phyloP scores from a whole-genome alignment of 2,888 invertebrate species.

The Acanthococcus lagerstroemiae region DNA sequence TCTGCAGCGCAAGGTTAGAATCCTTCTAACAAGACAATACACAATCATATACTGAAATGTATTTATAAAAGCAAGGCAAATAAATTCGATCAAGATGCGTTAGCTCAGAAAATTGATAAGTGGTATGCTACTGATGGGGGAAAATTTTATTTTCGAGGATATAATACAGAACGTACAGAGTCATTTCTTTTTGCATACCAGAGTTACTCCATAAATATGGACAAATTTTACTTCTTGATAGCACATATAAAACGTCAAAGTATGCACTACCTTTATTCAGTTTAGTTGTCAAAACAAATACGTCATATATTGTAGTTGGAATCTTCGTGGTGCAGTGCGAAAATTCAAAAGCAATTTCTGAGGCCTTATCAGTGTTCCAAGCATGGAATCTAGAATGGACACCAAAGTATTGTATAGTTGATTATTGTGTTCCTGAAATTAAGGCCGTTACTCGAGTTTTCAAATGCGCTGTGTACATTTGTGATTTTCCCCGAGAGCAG shows the following conservation, averaged over 20 bases:
- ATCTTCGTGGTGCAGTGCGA: neutral
- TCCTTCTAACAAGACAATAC: neutral
- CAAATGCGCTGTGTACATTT: neutral
- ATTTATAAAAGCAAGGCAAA: neutral
- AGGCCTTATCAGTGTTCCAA: neutral
- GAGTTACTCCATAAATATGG: neutral
- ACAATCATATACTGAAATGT: neutral
- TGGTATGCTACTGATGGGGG: neutral
- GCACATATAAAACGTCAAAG: neutral
- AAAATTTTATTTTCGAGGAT: neutral
- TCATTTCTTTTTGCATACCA: neutral
- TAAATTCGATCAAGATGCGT: neutral
- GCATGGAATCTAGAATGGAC: neutral
- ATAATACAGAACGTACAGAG: neutral
- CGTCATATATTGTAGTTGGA: neutral
- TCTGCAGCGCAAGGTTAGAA: neutral
- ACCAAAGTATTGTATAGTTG: neutral
- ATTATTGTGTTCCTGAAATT: slow-evolving; percentile 2
- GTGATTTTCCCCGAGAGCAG: neutral
- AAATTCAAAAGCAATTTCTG: neutral
- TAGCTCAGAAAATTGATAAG: neutral
- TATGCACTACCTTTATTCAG: slow-evolving; percentile 1
- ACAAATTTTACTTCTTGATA: neutral
- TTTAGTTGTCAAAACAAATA: neutral
- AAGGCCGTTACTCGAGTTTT: neutral